Evolutionary conservation across 92 coral and sea anemone genomes (phyloP), one percentile per base, ranked within the genome.

Genomic region (Paragorgia papillata): DNA sequence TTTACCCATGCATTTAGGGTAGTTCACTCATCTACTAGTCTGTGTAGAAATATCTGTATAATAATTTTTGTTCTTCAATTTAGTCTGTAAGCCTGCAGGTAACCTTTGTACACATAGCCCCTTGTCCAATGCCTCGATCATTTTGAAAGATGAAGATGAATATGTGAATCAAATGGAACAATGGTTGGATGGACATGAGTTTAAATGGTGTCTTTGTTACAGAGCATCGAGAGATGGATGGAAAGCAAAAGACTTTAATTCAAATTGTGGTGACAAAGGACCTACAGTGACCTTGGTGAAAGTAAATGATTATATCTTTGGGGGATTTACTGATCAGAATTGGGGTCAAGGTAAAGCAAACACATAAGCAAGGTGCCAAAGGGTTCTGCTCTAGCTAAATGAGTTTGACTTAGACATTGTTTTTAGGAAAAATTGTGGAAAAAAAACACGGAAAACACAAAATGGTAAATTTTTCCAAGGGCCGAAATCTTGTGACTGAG

Each of bases 141-240:
- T 62, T 62, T n/a, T 46, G 53, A 46, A 46, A 46, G 48, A 62
- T 31, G 32, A 1, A 40, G 48, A 30, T 62, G 68, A 62, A 62
- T 62, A 62, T 62, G 44, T 19, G 37, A 7, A 32, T 2, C 68
- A 62, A 25, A 21, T 62, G 48, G 37, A 15, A n/a, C 44, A 62
- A 40, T 62, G 68, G 68, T 32, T 62, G 19, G 19, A 62, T 20
- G 43, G 32, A 1, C 34, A 25, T 26, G 44, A 22, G 20, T 40
- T 31, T 21, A 62, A 18, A 10, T 62, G 68, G 68, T 3, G 26
- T 17, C 68, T 62, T 41, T 62, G 68, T 62, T 62, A 62, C 48
- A 62, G 68, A 32, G 68, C 68, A 62, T 62, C 68, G 10, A 62
- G 21, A 32, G 24, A 62, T 62, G 68, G 68, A 9, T 62, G 68